A percentile compares a stretch with the other conserved stretches of the same genome.
These are phyloP conservation scores for Clinocottus analis DNA, from an alignment of 2,113 vertebrate genomes.

Conservation along the genomic window DNA sequence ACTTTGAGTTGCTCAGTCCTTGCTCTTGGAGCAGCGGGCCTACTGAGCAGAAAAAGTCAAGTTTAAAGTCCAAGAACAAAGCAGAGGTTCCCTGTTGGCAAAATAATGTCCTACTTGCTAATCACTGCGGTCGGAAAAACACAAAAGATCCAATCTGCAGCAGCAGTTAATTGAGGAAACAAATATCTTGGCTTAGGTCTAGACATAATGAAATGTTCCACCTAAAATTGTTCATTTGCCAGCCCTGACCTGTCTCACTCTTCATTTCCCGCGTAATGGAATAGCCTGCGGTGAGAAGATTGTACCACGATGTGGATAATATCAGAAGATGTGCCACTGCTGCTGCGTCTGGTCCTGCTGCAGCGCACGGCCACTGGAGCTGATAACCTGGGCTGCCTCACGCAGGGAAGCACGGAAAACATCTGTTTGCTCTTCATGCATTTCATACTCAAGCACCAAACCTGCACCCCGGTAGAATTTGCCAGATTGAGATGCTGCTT, in stretches of 20 bases:
- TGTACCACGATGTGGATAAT: conserved; percentile 57
- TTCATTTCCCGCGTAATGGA: conserved; percentile 57
- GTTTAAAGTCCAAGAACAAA: conserved; percentile 36
- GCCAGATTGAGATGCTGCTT: conserved; percentile 30
- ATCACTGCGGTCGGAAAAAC: conserved; percentile 36
- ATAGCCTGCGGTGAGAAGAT: conserved; percentile 40
- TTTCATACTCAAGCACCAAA: conserved; percentile 57
- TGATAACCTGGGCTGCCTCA: conserved; percentile 36
- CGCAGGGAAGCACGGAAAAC: conserved; percentile 43
- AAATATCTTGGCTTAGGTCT: conserved; percentile 46
- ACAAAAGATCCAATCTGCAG: conserved; percentile 48
- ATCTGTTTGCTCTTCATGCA: conserved; percentile 56
- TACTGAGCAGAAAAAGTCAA: conserved; percentile 3
- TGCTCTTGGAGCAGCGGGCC: not conserved
- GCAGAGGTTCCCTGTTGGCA: conserved; percentile 31
- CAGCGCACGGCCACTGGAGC: conserved; percentile 21
- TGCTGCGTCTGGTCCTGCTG: conserved; percentile 38
- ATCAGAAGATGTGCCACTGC: conserved; percentile 41
- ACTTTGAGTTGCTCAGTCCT: conserved; percentile 1
- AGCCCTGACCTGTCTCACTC: conserved; percentile 59
- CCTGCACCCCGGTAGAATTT: conserved; percentile 5
- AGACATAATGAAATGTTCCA: conserved; percentile 57
- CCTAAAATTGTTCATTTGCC: conserved; percentile 68
- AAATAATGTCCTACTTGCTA: conserved; percentile 22
- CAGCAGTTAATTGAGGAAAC: conserved; percentile 55